Percentiles rank a stretch among this genome's conserved stretches.
These are phyloP conservation scores for Platorchestia sp. DNA, from an alignment of 1,140 invertebrate species.

Conservation along the genomic window DNA sequence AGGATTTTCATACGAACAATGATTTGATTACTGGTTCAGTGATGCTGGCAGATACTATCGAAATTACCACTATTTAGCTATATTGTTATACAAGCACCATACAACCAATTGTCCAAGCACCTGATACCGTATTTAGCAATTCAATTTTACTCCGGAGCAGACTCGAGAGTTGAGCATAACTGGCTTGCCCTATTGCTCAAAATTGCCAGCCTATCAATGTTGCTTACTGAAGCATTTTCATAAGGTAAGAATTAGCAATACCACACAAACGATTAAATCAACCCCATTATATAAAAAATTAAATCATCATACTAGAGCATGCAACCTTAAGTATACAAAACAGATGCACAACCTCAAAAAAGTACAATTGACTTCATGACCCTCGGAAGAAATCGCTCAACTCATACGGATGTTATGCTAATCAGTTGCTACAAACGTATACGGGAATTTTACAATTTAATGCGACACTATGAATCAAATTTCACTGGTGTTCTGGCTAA, in stretches of 20 bases:
- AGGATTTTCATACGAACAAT: background rate
- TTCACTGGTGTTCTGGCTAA: background rate
- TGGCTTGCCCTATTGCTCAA: too few relatives aligned
- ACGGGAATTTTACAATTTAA: background rate
- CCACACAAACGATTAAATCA: background rate
- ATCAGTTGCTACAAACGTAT: background rate
- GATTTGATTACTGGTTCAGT: background rate
- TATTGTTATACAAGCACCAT: too few relatives aligned
- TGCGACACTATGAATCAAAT: too few relatives aligned
- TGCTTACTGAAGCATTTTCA: too few relatives aligned
- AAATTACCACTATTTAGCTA: too few relatives aligned
- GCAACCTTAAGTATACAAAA: background rate
- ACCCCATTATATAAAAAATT: background rate
- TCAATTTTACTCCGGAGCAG: background rate
- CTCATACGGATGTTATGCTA: too few relatives aligned
- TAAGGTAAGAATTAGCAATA: too few relatives aligned
- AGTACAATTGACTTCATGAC: background rate
- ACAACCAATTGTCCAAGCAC: background rate
- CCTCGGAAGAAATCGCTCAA: too few relatives aligned
- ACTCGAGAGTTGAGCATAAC: too few relatives aligned
- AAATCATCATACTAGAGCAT: background rate
- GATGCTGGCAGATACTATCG: too few relatives aligned
- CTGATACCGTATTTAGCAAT: background rate
- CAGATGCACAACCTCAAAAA: background rate
- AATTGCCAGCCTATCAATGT: too few relatives aligned